Evolutionary conservation across 2,797 vertebrate species (phyloP).

Genomic region (Alcedo quadribrachys): DNA sequence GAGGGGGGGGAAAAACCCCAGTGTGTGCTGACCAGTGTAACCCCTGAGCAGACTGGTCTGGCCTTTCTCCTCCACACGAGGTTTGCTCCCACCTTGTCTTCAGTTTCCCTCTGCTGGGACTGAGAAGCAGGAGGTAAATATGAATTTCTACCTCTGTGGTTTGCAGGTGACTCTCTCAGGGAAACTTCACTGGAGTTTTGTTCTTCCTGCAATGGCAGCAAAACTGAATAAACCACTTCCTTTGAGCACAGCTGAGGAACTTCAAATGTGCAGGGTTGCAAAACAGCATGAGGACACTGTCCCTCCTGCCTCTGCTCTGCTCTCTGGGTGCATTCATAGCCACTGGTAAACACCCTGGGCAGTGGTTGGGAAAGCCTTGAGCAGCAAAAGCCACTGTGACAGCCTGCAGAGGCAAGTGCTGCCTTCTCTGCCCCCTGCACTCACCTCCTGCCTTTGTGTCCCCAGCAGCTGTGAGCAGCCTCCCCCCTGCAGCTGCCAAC

Average conservation of each 20-base stretch:
- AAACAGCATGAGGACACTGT: constrained; percentile 7
- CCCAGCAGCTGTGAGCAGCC: background rate
- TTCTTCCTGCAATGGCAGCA: constrained; percentile 54
- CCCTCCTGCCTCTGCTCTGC: background rate
- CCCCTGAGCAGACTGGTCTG: background rate
- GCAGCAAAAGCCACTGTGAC: background rate
- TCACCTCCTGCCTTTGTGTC: background rate
- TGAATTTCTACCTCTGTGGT: constrained; percentile 10
- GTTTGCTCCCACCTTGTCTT: background rate
- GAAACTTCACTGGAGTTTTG: constrained; percentile 62
- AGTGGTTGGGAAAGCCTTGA: constrained; percentile 18
- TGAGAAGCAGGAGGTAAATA: background rate
- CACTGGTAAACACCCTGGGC: background rate
- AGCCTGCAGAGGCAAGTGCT: background rate
- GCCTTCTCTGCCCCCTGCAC: background rate
- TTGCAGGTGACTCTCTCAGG: constrained; percentile 62
- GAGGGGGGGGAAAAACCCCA: background rate
- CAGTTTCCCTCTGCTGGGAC: background rate
- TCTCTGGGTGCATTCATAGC: background rate
- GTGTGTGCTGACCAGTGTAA: background rate
- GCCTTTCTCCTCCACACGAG: background rate
- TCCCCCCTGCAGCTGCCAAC: background rate
- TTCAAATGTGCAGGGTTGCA: constrained; percentile 20
- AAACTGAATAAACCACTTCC: constrained; percentile 54
- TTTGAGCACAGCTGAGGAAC: constrained; percentile 47